Conservation (phyloP, 2,113 vertebrate species). For the Serinus canaria region DNA sequence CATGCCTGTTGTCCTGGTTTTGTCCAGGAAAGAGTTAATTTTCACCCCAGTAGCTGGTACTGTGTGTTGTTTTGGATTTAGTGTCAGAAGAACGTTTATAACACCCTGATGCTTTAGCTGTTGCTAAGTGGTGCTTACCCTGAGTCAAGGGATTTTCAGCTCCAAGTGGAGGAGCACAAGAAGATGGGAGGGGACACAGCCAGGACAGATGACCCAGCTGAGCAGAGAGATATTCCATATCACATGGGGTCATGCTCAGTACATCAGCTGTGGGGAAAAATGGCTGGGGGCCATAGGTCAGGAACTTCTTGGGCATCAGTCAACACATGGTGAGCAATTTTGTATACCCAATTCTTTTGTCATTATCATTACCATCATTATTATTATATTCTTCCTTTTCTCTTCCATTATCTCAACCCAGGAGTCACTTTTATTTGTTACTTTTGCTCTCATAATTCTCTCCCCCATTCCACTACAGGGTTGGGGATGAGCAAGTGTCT, state of each 20-base stretch:
- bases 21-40: neutral
- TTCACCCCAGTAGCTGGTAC: neutral
- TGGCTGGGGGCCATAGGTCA: neutral
- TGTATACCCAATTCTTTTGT: neutral
- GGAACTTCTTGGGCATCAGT: accelerated
- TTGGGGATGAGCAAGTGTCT: neutral
- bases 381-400: neutral
- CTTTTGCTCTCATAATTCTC: neutral
- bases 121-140: neutral
- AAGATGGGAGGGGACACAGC: neutral
- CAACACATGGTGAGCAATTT: accelerated
- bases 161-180: neutral
- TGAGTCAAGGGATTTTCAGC: neutral
- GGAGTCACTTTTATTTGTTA: neutral
- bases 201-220: neutral
- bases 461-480: neutral
- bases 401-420: neutral
- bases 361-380: neutral
- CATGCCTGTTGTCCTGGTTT: neutral
- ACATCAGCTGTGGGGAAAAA: neutral
- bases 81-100: neutral
- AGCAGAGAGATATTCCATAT: neutral
- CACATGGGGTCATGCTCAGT: neutral
- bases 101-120: neutral
- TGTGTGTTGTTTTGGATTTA: neutral